These are phyloP conservation scores for Rhagoletis pomonella DNA, from an alignment of 1,140 invertebrate species.

Conservation along the genomic window DNA sequence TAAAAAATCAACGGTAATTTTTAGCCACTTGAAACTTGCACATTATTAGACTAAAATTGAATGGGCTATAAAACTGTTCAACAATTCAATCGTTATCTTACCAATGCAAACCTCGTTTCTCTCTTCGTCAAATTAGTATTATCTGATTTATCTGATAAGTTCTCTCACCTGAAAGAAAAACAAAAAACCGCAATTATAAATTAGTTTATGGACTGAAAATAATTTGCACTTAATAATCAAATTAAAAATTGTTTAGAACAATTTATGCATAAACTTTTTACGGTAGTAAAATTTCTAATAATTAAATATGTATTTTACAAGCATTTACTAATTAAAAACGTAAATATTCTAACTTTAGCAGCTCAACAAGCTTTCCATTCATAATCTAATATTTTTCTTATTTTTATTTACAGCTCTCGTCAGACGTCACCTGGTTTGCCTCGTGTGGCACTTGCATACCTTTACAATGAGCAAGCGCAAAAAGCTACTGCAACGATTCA, in stretches of 20 bases:
- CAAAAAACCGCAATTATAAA: not conserved
- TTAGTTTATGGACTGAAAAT: not conserved
- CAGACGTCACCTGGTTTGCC: not conserved
- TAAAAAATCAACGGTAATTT: too few species aligned
- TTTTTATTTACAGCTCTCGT: not conserved
- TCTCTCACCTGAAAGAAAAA: constrained; percentile 22
- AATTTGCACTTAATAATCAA: not conserved
- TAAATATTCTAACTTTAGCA: not conserved
- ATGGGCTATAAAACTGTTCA: too few species aligned
- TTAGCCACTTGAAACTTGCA: too few species aligned
- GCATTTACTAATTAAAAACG: not conserved
- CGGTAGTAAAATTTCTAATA: too few species aligned
- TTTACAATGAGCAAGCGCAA: constrained; percentile 57
- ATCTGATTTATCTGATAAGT: not conserved
- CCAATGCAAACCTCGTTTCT: not conserved
- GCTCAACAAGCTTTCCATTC: not conserved
- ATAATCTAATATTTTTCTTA: not conserved
- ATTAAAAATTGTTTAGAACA: not conserved
- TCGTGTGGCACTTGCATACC: not conserved
- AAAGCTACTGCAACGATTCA: constrained; percentile 29
- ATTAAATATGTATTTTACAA: not conserved
- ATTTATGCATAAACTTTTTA: too few species aligned
- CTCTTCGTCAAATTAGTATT: too few species aligned
- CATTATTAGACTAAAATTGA: too few species aligned
- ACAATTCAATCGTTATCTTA: too few species aligned